Conservation (phyloP, 2,113 vertebrate species). For the Tenrec ecaudatus region DNA sequence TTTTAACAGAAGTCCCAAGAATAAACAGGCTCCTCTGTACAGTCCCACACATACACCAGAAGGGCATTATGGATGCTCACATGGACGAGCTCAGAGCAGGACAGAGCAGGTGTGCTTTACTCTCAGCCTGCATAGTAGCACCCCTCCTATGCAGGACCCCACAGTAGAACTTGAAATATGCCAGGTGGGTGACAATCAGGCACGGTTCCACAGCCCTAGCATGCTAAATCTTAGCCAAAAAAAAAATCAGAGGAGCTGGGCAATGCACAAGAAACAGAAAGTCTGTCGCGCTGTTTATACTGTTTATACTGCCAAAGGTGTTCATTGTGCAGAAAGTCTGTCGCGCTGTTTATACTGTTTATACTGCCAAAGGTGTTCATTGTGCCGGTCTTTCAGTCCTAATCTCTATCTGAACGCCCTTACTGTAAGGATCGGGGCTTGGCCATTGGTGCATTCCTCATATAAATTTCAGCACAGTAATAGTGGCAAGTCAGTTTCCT, state of each 20-base stretch:
- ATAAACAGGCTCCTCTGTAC: neutral
- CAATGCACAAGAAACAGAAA: conserved; percentile 1
- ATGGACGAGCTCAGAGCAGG: neutral
- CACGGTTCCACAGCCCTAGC: neutral
- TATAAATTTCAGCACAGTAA: neutral
- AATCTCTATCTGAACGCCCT: neutral
- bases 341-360: neutral
- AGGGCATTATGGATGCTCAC: neutral
- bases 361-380: too few species aligned
- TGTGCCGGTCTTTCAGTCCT: neutral
- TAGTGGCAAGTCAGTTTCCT: neutral
- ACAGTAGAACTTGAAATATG: too few species aligned
- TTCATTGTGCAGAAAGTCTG: neutral
- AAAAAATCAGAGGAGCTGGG: neutral
- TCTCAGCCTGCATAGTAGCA: neutral
- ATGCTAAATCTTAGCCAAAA: neutral
- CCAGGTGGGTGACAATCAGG: conserved; percentile 19
- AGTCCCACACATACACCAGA: too few species aligned
- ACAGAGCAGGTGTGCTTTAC: conserved; percentile 22
- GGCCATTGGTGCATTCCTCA: neutral
- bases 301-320: too few species aligned
- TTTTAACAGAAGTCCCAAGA: conserved; percentile 11
- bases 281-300: neutral
- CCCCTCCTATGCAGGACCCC: neutral
- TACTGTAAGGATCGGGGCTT: neutral